Evolutionary conservation across 1,140 invertebrate genomes (phyloP), one percentile per base, ranked within the genome.

Genomic region (Sitobion miscanthi): DNA sequence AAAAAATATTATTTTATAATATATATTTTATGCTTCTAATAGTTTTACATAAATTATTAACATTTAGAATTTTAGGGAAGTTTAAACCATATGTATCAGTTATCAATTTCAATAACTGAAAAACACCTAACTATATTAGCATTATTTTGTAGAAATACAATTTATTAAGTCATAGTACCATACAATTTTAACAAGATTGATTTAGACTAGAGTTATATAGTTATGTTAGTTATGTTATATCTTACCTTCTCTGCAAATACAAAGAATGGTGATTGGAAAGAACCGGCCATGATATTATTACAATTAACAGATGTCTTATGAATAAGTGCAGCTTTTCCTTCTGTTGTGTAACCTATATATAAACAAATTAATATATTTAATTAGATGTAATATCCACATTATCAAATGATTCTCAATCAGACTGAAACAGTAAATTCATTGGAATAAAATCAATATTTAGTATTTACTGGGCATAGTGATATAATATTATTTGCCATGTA

Each of bases 231-330:
- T 35, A 45, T 45, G 23, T 11, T 2, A 54, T n/a, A 77, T 77
- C 35, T 94, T 95, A 97, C 96, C 96, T 99, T 99, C 96, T 99
- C 99, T 6, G 98, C 98, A 95, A 99, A 99, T 62, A 99, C 98
- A 95, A 99, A 99, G 95, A 99, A 98, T 8, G 99, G 99, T 93
- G 97, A 99, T 1, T 98, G 98, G 94, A 99, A 99, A 93, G 96
- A 96, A 42, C 91, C 82, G 93, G 98, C 96, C 87, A 98, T 97
- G 93, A 96, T 96, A 95, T 98, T 98, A 94, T 96, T 97, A 95
- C 98, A 99, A 95, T 99, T 99, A 1, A 99, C 98, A 1, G 99
- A 99, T 0, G 98, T 98, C 95, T 99, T 99, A 95, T 99, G 98
- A 91, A 99, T 97, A 1, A 99, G 95, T 1, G 99, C 99, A 8